Base-by-base conservation (phyloP, 2,888 invertebrate species). In the Epistrophe eligans region DNA sequence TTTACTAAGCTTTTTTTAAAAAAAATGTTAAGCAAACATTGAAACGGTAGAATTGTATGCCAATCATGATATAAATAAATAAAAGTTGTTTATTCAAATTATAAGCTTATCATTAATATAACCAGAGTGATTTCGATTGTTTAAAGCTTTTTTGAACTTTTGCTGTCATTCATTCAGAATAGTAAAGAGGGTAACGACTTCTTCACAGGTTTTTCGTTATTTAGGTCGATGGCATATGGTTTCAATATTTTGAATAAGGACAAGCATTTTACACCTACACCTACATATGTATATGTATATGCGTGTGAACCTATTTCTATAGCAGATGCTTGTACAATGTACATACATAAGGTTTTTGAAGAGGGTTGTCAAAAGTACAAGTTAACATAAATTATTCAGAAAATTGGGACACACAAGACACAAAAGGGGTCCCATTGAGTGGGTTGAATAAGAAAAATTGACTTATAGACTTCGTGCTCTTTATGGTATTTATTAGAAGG, bases 361-460 rank as follows among this genome's bases (percentile, higher is more conserved):
- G 64, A 45, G 45, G 64, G 45, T 32, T 64, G n/a, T 48, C 64
- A 64, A 64, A 48, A 48, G 10, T 43, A 45, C 43, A 64, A 43
- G 40, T 45, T 64, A 43, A 24, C 43, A 45, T 28, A 28, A 45
- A 64, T 64, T 64, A 64, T 64, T 62, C 62, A 62, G 40, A 32
- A 64, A 64, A 64, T 32, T 28, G 45, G 2, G 19, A n/a, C 32
- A 48, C n/a, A 28, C 28, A n/a, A 45, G 28, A 43, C 45, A 48
- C 32, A 43, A 64, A 64, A 8, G 13, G 15, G 15, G 11, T 48
- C 28, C 28, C 15, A 15, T 62, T 48, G 28, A 17, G 43, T 15
- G 7, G 32, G 64, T n/a, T 28, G 40, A 28, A 28, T 64, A 19
- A 32, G 28, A 32, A 32, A 48, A 32, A 64, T 64, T 45, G 32